Percentiles rank a stretch among this genome's conserved stretches.
phyloP scores from a whole-genome alignment of 2,888 invertebrate species.

The Trissolcus brochymenae region DNA sequence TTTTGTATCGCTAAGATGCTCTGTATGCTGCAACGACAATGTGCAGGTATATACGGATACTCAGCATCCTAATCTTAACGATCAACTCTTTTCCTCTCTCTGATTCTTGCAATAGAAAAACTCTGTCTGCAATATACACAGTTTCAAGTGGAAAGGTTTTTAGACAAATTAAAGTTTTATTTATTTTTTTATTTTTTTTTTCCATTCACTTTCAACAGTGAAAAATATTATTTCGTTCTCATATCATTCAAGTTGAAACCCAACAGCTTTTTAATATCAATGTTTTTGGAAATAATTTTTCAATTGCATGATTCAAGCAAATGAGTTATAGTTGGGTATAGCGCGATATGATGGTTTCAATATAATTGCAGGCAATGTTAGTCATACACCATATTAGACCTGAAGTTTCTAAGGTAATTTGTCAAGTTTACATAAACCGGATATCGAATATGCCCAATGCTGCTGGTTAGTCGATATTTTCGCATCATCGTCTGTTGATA shows the following conservation, averaged over 20 bases:
- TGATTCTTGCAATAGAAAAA: background rate
- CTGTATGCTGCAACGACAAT: constrained; percentile 21
- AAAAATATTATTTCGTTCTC: background rate
- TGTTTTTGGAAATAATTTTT: too few species aligned
- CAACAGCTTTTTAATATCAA: background rate
- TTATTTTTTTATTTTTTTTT: background rate
- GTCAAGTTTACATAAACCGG: too few species aligned
- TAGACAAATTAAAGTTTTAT: constrained; percentile 2
- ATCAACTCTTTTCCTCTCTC: constrained; percentile 12
- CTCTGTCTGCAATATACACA: background rate
- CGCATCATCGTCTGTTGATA: too few species aligned
- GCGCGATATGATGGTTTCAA: too few species aligned
- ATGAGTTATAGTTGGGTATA: too few species aligned
- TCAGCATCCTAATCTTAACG: constrained; percentile 54
- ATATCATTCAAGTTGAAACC: background rate
- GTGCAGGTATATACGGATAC: constrained; percentile 29
- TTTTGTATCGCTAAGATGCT: constrained; percentile 35
- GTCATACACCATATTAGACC: too few species aligned
- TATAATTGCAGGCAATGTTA: too few species aligned
- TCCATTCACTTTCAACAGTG: background rate
- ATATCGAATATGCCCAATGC: too few species aligned
- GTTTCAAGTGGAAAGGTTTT: background rate
- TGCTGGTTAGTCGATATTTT: too few species aligned
- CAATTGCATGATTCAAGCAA: too few species aligned
- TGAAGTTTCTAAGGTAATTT: too few species aligned